Evolutionary conservation across 2,113 vertebrate genomes (phyloP).

Genomic region (Psammodynastes pulverulentus): DNA sequence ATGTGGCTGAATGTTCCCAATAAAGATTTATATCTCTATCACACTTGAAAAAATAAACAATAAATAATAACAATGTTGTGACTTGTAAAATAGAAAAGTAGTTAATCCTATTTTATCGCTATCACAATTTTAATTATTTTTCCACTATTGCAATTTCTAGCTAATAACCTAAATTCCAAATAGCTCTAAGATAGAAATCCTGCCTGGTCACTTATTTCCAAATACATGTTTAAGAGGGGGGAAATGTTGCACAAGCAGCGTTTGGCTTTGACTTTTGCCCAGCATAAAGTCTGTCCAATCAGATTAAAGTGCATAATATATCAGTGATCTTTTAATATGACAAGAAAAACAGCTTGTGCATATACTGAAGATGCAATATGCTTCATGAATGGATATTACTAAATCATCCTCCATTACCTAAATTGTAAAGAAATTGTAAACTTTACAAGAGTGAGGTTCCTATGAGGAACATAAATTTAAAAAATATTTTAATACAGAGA

Average conservation of each 20-base stretch:
- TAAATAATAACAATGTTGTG: background rate
- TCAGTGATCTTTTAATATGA: background rate
- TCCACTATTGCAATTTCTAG: background rate
- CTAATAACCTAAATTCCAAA: background rate
- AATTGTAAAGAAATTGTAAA: background rate
- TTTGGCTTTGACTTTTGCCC: background rate
- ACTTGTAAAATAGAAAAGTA: background rate
- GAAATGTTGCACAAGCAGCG: background rate
- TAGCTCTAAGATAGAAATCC: background rate
- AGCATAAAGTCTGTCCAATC: background rate
- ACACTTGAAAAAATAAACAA: background rate
- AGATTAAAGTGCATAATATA: background rate
- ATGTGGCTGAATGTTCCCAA: background rate
- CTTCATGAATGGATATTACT: background rate
- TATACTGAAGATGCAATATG: background rate
- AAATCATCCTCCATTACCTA: background rate
- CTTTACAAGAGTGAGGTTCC: background rate
- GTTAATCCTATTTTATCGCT: background rate
- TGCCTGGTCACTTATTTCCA: background rate
- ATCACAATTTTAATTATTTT: background rate
- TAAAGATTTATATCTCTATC: background rate
- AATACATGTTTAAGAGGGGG: background rate
- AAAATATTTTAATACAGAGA: background rate
- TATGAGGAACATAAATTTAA: background rate
- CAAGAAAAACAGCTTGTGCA: background rate